These are phyloP conservation scores for Lycopodina hypogea DNA, from an alignment of 37 sponge, comb jelly and placozoan genomes.

Conservation along the genomic window DNA sequence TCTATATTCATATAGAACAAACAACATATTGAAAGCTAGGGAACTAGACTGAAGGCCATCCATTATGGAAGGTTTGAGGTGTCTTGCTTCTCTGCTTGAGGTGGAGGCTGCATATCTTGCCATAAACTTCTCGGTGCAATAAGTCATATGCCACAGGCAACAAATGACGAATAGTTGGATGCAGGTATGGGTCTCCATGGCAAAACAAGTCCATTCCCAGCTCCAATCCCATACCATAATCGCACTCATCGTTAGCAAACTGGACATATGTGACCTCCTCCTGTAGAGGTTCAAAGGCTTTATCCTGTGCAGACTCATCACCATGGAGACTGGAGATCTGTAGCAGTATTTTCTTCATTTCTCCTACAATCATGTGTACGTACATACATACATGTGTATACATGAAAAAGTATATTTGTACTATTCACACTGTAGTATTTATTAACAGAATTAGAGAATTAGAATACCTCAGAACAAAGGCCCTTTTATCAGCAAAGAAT, in stretches of 20 bases:
- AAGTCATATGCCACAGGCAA: constrained; percentile 79
- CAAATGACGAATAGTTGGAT: constrained; percentile 28
- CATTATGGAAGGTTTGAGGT: no score
- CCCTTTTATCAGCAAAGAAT: no score
- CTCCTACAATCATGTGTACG: constrained; percentile 24
- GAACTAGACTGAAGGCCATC: no score
- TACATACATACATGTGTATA: not conserved
- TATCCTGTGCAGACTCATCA: constrained; percentile 24
- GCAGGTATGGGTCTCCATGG: constrained; percentile 55
- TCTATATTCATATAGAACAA: no score
- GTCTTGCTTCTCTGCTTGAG: constrained; percentile 27
- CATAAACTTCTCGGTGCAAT: constrained; percentile 61
- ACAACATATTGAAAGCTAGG: no score
- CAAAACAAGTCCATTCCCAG: constrained; percentile 82
- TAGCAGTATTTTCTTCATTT: constrained; percentile 62
- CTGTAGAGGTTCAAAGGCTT: constrained; percentile 65
- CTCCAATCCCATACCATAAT: constrained; percentile 97
- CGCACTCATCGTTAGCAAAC: constrained; percentile 96
- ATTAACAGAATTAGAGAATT: no score
- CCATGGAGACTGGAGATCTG: constrained; percentile 38
- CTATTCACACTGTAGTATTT: no score
- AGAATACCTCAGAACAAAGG: no score
- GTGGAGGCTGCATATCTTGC: constrained; percentile 57
- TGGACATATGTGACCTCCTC: constrained; percentile 82
- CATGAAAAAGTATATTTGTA: not conserved